Percentiles rank a stretch among this genome's conserved stretches.
Evolutionary conservation across 2,797 vertebrate genomes (phyloP).

Genomic region (Pseudochirops cupreus): DNA sequence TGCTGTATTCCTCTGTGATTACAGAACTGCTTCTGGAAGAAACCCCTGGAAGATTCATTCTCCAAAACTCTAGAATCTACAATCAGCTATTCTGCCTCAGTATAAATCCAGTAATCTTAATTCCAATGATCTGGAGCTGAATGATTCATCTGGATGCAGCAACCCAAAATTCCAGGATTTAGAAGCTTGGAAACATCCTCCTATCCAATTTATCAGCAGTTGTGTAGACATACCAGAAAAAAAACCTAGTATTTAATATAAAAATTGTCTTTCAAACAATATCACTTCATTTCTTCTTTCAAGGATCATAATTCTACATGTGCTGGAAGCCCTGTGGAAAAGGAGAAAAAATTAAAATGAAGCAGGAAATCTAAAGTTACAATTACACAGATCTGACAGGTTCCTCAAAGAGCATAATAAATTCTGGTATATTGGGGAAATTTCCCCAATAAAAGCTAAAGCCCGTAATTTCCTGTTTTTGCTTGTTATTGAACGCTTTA

Average conservation of each 20-base stretch:
- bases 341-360: slow-evolving; percentile 61
- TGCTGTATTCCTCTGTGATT: slow-evolving; percentile 9
- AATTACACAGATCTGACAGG: neutral
- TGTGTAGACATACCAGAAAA: slow-evolving; percentile 84
- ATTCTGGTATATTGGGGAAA: neutral
- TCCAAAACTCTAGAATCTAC: slow-evolving; percentile 70
- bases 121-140: slow-evolving; percentile 76
- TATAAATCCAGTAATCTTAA: slow-evolving; percentile 73
- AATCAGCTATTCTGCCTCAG: slow-evolving; percentile 75
- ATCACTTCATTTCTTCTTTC: slow-evolving; percentile 76
- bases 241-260: slow-evolving; percentile 84
- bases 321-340: slow-evolving; percentile 85
- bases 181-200: slow-evolving; percentile 78
- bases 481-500: slow-evolving; percentile 44
- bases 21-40: slow-evolving; percentile 41
- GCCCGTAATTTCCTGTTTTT: slow-evolving; percentile 30
- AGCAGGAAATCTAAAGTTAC: slow-evolving; percentile 20
- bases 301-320: slow-evolving; percentile 92
- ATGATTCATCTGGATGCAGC: slow-evolving; percentile 70
- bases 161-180: slow-evolving; percentile 82
- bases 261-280: slow-evolving; percentile 89
- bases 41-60: slow-evolving; percentile 60
- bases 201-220: slow-evolving; percentile 87
- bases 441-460: slow-evolving; percentile 16
- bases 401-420: neutral